phyloP scores from a whole-genome alignment of 2,797 vertebrate species.

The Apodemus agrarius region DNA sequence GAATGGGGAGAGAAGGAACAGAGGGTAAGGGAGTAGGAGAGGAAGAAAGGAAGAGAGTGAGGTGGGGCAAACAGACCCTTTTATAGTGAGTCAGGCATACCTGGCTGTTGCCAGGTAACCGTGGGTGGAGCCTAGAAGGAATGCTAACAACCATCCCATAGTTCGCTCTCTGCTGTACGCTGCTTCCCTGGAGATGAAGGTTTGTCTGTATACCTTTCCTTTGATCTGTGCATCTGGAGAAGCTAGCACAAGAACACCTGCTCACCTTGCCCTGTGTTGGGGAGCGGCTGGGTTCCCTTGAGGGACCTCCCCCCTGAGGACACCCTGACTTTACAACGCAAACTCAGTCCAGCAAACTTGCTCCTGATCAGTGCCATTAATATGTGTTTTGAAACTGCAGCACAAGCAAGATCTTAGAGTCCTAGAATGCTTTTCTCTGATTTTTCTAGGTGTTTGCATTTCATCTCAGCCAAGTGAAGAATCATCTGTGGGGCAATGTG shows the following conservation, averaged over 20 bases:
- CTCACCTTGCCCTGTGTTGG: not conserved
- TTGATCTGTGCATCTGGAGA: not conserved
- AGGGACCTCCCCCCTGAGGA: constrained; percentile 5
- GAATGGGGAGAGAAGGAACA: too few relatives aligned
- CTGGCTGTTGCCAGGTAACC: not conserved
- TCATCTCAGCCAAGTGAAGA: constrained; percentile 75
- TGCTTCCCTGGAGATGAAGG: not conserved
- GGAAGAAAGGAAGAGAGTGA: not conserved
- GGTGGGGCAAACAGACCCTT: not conserved
- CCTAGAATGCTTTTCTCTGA: constrained; percentile 60
- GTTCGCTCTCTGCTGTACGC: not conserved
- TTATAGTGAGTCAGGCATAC: not conserved
- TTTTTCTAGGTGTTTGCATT: constrained; percentile 79
- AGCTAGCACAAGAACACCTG: not conserved
- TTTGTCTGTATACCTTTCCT: not conserved
- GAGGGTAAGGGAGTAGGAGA: not conserved
- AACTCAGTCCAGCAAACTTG: constrained; percentile 69
- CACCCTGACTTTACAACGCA: constrained; percentile 10
- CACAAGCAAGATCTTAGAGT: constrained; percentile 47
- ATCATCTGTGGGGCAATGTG: constrained; percentile 76
- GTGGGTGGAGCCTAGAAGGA: not conserved
- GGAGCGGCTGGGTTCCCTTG: not conserved
- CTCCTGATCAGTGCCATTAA: constrained; percentile 51
- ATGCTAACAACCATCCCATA: not conserved
- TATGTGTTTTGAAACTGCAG: constrained; percentile 79